These are phyloP conservation scores for Petrolisthes manimaculis DNA, from an alignment of 2,888 invertebrate species.

Conservation along the genomic window DNA sequence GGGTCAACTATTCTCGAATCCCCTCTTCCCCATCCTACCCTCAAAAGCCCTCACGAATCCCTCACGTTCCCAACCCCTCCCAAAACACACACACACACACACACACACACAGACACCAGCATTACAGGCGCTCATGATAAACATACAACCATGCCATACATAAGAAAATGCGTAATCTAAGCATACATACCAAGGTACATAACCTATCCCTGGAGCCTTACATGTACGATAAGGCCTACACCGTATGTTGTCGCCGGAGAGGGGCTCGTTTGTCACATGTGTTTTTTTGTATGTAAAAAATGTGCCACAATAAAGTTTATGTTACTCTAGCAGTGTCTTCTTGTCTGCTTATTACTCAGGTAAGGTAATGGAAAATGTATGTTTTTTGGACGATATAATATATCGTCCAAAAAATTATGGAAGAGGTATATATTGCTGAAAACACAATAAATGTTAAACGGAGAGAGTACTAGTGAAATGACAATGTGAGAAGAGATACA, in stretches of 20 bases:
- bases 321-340: slow-evolving; percentile 11
- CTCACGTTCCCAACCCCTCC: background rate
- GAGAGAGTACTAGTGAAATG: background rate
- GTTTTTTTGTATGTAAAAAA: slow-evolving; percentile 50
- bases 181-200: background rate
- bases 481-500: background rate
- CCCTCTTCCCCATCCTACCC: background rate
- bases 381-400: too few species aligned
- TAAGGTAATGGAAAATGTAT: too few species aligned
- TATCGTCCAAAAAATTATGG: too few species aligned
- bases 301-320: slow-evolving; percentile 60
- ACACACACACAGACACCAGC: background rate
- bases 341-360: background rate
- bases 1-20: background rate
- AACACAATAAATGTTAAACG: background rate
- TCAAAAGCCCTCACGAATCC: background rate
- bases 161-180: too few species aligned
- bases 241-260: background rate
- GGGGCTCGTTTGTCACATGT: background rate
- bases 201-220: background rate
- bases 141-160: too few species aligned
- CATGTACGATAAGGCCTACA: background rate
- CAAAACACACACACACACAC: background rate
- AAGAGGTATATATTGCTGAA: background rate
- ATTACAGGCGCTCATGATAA: too few species aligned